Evolutionary conservation across 2,113 vertebrate genomes (phyloP).

Genomic region (Isichthys henryi): DNA sequence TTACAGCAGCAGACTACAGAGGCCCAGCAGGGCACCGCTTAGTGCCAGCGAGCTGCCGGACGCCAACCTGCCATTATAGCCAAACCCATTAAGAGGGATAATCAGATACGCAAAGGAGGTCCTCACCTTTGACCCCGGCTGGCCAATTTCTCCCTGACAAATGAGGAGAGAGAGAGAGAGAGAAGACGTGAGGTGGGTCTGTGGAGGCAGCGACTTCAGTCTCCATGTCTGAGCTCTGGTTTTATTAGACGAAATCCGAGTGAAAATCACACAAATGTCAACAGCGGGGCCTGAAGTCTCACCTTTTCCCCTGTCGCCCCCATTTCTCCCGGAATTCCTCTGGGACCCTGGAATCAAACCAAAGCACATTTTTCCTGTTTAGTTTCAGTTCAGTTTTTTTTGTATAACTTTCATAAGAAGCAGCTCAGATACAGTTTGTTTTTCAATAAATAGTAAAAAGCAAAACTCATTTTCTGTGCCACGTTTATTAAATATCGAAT

Average conservation of each 20-base stretch:
- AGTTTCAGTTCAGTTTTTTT: neutral
- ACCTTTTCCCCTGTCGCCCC: conserved; percentile 95
- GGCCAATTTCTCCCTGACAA: conserved; percentile 90
- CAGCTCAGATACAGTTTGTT: neutral
- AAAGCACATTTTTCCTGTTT: neutral
- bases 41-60: neutral
- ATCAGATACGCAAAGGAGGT: conserved; percentile 42
- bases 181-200: neutral
- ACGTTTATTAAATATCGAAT: neutral
- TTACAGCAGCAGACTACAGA: conserved; percentile 32
- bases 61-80: conserved; percentile 33
- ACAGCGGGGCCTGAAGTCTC: conserved; percentile 27
- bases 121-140: conserved; percentile 94
- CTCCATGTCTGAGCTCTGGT: neutral
- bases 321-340: conserved; percentile 76
- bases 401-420: neutral
- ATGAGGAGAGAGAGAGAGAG: conserved; percentile 21
- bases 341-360: conserved; percentile 69
- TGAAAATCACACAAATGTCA: neutral
- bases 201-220: neutral
- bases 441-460: neutral
- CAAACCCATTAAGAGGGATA: conserved; percentile 54
- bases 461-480: neutral
- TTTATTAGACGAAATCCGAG: neutral
- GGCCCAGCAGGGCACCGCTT: conserved; percentile 26